Evolutionary conservation across 2,113 vertebrate genomes (phyloP).

Genomic region (Laticauda laticaudata): DNA sequence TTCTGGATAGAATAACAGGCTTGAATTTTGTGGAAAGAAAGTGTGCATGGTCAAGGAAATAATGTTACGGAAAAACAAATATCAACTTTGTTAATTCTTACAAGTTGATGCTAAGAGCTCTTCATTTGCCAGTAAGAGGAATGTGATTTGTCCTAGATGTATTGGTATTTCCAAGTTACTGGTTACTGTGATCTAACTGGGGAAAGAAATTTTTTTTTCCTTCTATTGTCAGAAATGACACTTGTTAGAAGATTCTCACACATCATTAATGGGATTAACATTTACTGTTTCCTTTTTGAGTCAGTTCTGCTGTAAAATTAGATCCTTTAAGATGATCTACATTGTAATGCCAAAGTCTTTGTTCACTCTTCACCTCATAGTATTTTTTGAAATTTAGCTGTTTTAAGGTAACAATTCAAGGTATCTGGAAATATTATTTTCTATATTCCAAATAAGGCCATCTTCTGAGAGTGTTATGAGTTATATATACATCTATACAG

Average conservation of each 20-base stretch:
- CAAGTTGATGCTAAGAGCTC: fast-evolving
- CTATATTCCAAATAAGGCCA: neutral
- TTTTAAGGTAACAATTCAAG: neutral
- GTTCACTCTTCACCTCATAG: conserved; percentile 28
- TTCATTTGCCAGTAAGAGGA: neutral
- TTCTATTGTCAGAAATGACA: neutral
- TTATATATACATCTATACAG: neutral
- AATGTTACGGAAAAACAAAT: neutral
- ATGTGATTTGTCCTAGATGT: neutral
- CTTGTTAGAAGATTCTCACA: conserved; percentile 8
- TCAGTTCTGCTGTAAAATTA: conserved; percentile 22
- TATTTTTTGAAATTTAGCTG: conserved; percentile 6
- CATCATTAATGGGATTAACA: conserved; percentile 14
- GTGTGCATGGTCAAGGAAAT: fast-evolving
- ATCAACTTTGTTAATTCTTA: neutral
- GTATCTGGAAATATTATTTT: neutral
- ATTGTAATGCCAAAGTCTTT: neutral
- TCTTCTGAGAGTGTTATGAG: neutral
- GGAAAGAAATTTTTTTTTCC: neutral
- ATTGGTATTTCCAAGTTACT: conserved; percentile 2
- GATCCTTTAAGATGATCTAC: neutral
- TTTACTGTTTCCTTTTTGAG: conserved; percentile 22
- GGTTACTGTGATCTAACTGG: neutral
- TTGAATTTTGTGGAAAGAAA: neutral
- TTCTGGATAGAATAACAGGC: neutral